These are phyloP conservation scores for Misgurnus anguillicaudatus DNA, from an alignment of 2,113 vertebrate genomes.

Conservation along the genomic window DNA sequence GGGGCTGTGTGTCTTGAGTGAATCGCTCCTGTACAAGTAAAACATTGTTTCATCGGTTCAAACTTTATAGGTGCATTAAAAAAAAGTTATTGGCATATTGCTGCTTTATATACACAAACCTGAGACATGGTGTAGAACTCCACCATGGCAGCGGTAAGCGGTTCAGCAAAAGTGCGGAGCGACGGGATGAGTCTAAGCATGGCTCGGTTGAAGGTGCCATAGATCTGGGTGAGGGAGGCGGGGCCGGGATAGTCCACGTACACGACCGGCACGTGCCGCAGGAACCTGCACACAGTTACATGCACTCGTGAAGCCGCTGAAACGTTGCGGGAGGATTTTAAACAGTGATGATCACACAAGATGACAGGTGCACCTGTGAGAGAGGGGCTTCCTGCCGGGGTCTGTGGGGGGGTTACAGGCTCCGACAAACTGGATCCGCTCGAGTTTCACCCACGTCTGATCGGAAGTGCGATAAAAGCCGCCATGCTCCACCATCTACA, in stretches of 20 bases:
- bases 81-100: too few species aligned
- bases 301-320: background rate
- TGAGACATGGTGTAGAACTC: slow-evolving; percentile 99
- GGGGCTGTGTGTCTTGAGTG: slow-evolving; percentile 96
- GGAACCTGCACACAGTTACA: slow-evolving; percentile 75
- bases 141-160: slow-evolving; percentile 97
- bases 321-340: background rate
- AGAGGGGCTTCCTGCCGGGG: slow-evolving; percentile 94
- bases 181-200: slow-evolving; percentile 96
- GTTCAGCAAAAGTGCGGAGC: slow-evolving; percentile 92
- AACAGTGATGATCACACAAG: background rate
- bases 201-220: slow-evolving; percentile 97
- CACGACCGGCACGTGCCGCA: slow-evolving; percentile 95
- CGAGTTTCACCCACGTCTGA: slow-evolving; percentile 97
- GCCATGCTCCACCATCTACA: slow-evolving; percentile 97
- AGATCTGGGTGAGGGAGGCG: slow-evolving; percentile 97
- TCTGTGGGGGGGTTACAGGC: slow-evolving; percentile 98
- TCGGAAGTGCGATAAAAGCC: slow-evolving; percentile 98
- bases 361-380: slow-evolving; percentile 81
- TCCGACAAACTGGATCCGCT: slow-evolving; percentile 98
- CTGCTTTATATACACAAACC: slow-evolving; percentile 63
- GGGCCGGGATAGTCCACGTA: slow-evolving; percentile 98
- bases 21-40: slow-evolving; percentile 85
- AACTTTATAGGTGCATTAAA: too few species aligned
- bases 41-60: background rate